These are phyloP conservation scores for Sebastes iracundus DNA, from an alignment of 2,797 vertebrate species.

Conservation along the genomic window DNA sequence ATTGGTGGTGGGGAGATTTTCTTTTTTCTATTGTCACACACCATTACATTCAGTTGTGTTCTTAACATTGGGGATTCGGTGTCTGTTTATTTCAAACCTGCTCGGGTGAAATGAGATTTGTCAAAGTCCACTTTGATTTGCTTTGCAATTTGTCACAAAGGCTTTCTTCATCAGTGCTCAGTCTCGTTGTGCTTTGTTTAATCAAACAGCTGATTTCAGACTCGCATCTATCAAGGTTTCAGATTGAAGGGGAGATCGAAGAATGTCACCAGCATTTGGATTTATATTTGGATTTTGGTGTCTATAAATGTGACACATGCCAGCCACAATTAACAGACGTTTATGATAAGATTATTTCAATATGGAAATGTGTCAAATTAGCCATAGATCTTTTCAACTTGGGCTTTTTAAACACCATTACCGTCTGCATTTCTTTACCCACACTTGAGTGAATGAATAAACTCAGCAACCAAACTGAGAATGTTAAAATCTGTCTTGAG, in stretches of 20 bases:
- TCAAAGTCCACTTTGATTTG: constrained; percentile 32
- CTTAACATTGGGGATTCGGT: background rate
- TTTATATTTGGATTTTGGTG: background rate
- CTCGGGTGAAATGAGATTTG: constrained; percentile 6
- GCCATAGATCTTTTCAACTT: background rate
- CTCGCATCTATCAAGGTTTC: background rate
- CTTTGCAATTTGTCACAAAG: constrained; percentile 22
- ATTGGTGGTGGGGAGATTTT: constrained; percentile 22
- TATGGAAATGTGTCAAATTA: background rate
- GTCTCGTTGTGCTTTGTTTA: background rate
- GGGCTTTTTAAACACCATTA: background rate
- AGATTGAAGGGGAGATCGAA: background rate
- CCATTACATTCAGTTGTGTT: constrained; percentile 10
- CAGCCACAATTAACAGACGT: background rate
- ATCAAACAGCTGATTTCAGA: background rate
- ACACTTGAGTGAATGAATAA: background rate
- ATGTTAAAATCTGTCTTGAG: background rate
- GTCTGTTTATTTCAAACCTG: constrained; percentile 16
- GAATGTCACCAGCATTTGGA: background rate
- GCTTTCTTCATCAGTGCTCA: background rate
- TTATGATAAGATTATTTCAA: background rate
- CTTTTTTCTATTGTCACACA: constrained; percentile 26
- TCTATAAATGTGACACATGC: background rate
- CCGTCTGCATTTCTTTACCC: background rate
- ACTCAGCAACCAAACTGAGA: background rate